These are phyloP conservation scores for Catagonus wagneri DNA, from an alignment of 2,113 vertebrate species.

Conservation along the genomic window DNA sequence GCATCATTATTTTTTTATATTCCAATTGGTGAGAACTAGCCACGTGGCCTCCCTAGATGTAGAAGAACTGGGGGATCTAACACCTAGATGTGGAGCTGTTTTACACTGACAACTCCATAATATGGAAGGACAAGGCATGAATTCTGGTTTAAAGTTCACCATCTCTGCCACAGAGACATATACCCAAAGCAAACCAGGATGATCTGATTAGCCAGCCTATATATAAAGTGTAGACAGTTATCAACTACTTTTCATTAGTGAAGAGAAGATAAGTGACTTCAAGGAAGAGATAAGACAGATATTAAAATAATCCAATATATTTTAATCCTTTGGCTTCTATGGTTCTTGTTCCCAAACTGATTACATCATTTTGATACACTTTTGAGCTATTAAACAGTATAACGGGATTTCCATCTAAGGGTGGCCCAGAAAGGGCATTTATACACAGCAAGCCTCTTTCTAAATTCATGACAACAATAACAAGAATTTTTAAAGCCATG, in stretches of 20 bases:
- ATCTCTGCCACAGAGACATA: background rate
- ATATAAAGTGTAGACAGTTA: background rate
- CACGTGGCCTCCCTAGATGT: background rate
- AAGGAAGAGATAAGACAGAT: background rate
- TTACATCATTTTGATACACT: background rate
- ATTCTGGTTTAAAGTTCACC: background rate
- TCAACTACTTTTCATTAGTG: background rate
- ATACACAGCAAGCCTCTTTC: background rate
- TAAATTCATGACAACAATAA: background rate
- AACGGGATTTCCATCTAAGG: background rate
- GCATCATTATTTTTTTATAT: slow-evolving; percentile 21
- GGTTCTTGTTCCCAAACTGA: background rate
- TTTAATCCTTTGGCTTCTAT: background rate
- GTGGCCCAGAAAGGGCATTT: background rate
- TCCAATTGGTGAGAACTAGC: background rate
- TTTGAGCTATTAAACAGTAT: background rate
- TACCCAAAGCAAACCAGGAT: background rate
- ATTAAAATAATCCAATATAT: background rate
- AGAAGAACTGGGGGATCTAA: background rate
- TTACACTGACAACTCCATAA: background rate
- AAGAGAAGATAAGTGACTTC: background rate
- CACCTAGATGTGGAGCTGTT: background rate
- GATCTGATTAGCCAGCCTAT: background rate
- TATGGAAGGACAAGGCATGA: background rate
- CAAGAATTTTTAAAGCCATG: background rate